Conservation (phyloP, 1,140 invertebrate genomes). For the Zaprionus lachaisei region DNA sequence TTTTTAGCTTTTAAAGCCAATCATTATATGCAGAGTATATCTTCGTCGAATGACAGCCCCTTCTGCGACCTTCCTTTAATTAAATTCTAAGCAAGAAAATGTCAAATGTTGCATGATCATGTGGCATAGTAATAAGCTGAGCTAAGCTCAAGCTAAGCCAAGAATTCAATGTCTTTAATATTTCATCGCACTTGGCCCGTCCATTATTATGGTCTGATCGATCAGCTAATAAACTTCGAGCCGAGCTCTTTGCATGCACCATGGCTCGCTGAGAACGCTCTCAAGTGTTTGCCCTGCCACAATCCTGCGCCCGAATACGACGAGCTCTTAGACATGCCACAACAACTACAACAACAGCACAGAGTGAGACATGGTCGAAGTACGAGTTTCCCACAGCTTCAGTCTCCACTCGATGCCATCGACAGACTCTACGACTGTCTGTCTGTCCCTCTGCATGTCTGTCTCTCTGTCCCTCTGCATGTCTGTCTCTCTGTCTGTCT, state of each 20-base stretch:
- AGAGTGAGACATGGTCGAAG: neutral
- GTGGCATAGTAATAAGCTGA: neutral
- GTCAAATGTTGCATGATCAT: constrained; percentile 14
- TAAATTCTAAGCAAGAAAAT: neutral
- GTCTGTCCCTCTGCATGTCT: constrained; percentile 61
- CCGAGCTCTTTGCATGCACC: neutral
- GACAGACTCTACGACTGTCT: constrained; percentile 17
- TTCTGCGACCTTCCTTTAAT: neutral
- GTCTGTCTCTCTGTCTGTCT: constrained; percentile 46
- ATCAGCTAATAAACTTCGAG: constrained; percentile 31
- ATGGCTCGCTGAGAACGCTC: constrained; percentile 29
- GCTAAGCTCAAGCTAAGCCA: neutral
- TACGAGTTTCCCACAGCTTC: constrained; percentile 61
- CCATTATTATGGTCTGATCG: constrained; percentile 16
- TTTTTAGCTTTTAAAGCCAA: too few relatives aligned
- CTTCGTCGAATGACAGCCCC: neutral
- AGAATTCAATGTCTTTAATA: constrained; percentile 30
- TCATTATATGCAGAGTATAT: neutral
- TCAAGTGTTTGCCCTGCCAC: constrained; percentile 34
- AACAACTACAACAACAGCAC: constrained; percentile 1
- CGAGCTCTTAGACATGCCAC: constrained; percentile 38
- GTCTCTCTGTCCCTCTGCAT: constrained; percentile 30
- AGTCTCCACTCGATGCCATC: constrained; percentile 47
- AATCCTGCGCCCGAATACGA: constrained; percentile 41
- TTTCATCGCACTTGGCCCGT: constrained; percentile 5